Percentiles rank a stretch among this genome's conserved stretches.
Conservation (phyloP, 2,888 invertebrate species). For the Chloroclysta siterata region DNA sequence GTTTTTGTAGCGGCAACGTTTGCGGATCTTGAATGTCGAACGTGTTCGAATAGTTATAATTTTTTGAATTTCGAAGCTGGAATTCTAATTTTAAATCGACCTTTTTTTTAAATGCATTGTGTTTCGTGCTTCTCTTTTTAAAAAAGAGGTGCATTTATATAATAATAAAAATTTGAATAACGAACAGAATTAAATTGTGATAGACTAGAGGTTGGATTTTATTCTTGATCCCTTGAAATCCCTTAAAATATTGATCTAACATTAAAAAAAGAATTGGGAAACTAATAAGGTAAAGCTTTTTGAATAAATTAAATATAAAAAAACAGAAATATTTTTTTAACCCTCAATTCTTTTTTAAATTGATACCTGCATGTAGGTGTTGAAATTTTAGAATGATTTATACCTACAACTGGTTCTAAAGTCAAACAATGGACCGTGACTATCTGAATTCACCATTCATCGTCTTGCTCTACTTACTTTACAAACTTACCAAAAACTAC, state of each 20-base stretch:
- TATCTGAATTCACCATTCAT: constrained; percentile 17
- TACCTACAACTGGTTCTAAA: background rate
- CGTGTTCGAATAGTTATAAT: constrained; percentile 31
- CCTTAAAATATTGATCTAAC: too few relatives aligned
- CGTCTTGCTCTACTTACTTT: constrained; percentile 32
- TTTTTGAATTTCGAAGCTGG: constrained; percentile 39
- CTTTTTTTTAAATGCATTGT: background rate
- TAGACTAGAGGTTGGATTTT: background rate
- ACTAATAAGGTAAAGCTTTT: too few relatives aligned
- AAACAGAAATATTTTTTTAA: too few relatives aligned
- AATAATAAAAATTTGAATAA: background rate
- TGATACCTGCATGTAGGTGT: background rate
- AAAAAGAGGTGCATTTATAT: background rate
- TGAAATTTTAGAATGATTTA: background rate
- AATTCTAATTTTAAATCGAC: constrained; percentile 9
- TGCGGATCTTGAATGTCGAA: constrained; percentile 64
- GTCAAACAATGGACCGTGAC: constrained; percentile 19
- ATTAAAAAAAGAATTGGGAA: too few relatives aligned
- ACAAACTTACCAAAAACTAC: constrained; percentile 26
- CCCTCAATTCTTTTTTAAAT: background rate
- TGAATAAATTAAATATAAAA: too few relatives aligned
- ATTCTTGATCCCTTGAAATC: background rate
- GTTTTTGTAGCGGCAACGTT: constrained; percentile 67
- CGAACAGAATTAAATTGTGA: background rate
- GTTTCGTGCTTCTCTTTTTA: background rate